Percentiles rank a stretch among this genome's conserved stretches.
Conservation (phyloP, 1,140 invertebrate species). For the Maconellicoccus hirsutus region DNA sequence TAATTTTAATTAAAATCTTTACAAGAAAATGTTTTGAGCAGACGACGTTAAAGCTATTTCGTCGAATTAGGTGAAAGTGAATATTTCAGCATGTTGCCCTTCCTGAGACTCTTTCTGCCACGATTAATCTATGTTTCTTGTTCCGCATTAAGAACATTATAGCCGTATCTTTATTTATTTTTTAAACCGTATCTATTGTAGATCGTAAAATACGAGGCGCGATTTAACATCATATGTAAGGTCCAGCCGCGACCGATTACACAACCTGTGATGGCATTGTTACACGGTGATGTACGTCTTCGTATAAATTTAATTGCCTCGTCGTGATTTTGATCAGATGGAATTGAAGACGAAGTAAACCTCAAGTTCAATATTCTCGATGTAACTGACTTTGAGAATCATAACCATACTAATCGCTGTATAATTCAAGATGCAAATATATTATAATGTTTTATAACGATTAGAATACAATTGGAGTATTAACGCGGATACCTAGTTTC, state of each 20-base stretch:
- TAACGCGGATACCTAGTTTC: no score
- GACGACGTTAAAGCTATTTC: neutral
- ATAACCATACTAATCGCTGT: no score
- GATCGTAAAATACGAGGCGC: neutral
- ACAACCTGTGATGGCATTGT: neutral
- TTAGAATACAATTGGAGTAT: no score
- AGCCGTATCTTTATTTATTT: neutral
- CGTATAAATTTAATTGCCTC: no score
- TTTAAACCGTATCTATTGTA: neutral
- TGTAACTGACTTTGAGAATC: no score
- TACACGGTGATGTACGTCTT: neutral
- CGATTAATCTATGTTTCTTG: constrained; percentile 4
- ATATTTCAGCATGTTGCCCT: constrained; percentile 3
- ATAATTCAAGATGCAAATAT: no score
- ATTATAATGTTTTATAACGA: no score
- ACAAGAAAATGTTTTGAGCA: neutral
- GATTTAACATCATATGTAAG: neutral
- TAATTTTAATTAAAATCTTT: no score
- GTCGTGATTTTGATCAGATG: no score
- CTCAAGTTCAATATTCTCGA: no score
- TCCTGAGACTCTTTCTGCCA: neutral
- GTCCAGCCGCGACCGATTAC: neutral
- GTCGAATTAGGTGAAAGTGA: constrained; percentile 4
- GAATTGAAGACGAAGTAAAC: no score
- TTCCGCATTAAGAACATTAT: constrained; percentile 4